phyloP scores from a whole-genome alignment of 2,113 vertebrate genomes.

The Lycocorax pyrrhopterus region DNA sequence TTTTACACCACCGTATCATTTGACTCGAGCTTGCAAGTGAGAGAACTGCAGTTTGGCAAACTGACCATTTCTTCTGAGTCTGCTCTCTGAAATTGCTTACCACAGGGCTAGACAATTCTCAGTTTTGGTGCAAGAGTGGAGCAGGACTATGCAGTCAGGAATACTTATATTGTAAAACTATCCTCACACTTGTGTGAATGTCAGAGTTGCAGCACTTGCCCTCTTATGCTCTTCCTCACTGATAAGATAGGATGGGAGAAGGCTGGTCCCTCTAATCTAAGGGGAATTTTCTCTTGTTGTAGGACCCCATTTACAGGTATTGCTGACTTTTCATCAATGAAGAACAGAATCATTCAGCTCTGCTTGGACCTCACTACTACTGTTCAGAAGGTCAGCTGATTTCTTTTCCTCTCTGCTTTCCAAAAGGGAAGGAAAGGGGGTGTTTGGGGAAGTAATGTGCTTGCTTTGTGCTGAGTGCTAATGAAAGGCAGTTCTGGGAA shows the following conservation, averaged over 20 bases:
- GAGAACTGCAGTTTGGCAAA: background rate
- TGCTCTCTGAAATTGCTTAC: background rate
- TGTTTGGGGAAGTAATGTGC: background rate
- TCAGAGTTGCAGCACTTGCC: background rate
- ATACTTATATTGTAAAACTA: background rate
- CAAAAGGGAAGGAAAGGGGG: background rate
- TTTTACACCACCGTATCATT: background rate
- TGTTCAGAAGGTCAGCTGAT: slow-evolving; percentile 91
- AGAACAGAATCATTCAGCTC: slow-evolving; percentile 98
- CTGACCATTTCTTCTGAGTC: background rate
- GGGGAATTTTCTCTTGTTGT: slow-evolving; percentile 42
- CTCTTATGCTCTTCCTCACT: background rate
- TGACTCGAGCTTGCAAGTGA: background rate
- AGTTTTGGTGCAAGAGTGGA: background rate
- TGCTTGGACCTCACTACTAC: slow-evolving; percentile 96
- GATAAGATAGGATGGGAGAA: background rate
- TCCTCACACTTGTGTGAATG: background rate
- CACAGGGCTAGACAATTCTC: background rate
- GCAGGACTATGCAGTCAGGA: background rate
- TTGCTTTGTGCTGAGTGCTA: background rate
- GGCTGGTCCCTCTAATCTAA: background rate
- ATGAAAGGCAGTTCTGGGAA: background rate
- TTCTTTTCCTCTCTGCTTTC: background rate
- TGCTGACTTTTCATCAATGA: slow-evolving; percentile 92
- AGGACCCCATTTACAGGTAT: slow-evolving; percentile 95